Evolutionary conservation across 1,140 invertebrate species (phyloP).

Genomic region (Neodiprion pinetum): DNA sequence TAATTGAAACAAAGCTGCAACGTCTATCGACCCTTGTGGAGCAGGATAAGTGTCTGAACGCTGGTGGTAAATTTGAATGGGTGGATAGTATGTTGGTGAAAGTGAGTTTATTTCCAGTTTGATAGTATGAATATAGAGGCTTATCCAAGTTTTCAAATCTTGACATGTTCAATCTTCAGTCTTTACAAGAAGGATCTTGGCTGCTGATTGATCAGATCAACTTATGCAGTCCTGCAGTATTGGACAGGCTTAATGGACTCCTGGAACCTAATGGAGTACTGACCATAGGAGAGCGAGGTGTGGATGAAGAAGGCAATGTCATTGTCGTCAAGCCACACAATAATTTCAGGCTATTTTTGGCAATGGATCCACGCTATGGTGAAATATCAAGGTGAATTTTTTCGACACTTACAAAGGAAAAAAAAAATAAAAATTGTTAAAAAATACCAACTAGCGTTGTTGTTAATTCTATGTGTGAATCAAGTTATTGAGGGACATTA

Average conservation of each 20-base stretch:
- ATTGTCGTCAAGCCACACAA: slow-evolving; percentile 83
- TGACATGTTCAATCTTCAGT: slow-evolving; percentile 57
- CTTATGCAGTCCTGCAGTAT: slow-evolving; percentile 93
- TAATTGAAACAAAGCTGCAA: slow-evolving; percentile 53
- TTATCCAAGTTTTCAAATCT: neutral
- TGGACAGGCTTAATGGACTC: slow-evolving; percentile 95
- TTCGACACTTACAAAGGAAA: neutral
- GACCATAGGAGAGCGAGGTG: slow-evolving; percentile 90
- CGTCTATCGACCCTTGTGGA: slow-evolving; percentile 52
- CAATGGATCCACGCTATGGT: slow-evolving; percentile 93
- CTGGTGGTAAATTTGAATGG: slow-evolving; percentile 96
- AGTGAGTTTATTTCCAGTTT: slow-evolving; percentile 53
- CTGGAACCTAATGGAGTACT: slow-evolving; percentile 93
- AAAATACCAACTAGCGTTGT: neutral
- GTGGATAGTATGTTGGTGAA: slow-evolving; percentile 93
- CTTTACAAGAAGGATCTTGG: slow-evolving; percentile 87
- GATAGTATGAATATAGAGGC: neutral
- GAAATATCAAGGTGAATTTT: slow-evolving; percentile 83
- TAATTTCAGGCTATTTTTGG: slow-evolving; percentile 93
- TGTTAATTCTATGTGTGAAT: slow-evolving; percentile 12
- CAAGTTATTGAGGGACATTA: slow-evolving; percentile 9
- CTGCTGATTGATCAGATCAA: slow-evolving; percentile 96
- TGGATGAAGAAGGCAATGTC: slow-evolving; percentile 73
- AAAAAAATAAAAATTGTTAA: slow-evolving; percentile 12
- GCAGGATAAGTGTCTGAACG: slow-evolving; percentile 69